Conservation (phyloP, 37 sponge, comb jelly and placozoan genomes). For the Amphimedon queenslandica region DNA sequence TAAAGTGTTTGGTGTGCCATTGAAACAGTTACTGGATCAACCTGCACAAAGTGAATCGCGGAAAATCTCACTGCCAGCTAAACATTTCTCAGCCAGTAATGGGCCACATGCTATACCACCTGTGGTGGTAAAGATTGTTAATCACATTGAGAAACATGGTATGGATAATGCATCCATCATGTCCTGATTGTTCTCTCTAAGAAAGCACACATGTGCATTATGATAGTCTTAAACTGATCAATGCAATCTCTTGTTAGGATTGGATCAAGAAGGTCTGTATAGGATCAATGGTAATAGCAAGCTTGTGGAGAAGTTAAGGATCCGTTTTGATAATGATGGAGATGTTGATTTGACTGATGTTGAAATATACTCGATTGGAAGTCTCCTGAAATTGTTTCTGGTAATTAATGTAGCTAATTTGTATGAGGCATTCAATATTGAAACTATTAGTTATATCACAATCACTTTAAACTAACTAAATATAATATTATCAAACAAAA, state of each 20-base stretch:
- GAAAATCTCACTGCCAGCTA: neutral
- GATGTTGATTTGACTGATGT: conserved; percentile 59
- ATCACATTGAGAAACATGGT: conserved; percentile 59
- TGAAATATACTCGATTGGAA: conserved; percentile 53
- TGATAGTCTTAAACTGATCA: too few relatives aligned
- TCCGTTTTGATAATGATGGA: conserved; percentile 61
- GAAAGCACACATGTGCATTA: too few relatives aligned
- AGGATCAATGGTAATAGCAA: conserved; percentile 72
- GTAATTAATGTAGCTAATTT: conserved; percentile 11
- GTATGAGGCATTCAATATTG: neutral
- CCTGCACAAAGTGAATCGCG: neutral
- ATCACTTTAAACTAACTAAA: too few relatives aligned
- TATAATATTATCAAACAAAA: too few relatives aligned
- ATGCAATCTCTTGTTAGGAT: too few relatives aligned
- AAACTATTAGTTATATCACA: neutral
- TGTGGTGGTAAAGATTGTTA: conserved; percentile 54
- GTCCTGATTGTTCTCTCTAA: too few relatives aligned
- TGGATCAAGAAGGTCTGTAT: conserved; percentile 72
- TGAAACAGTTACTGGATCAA: conserved; percentile 10
- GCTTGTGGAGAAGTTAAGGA: conserved; percentile 56
- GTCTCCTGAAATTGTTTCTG: conserved; percentile 71
- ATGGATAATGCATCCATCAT: neutral
- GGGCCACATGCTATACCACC: conserved; percentile 50
- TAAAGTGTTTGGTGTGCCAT: conserved; percentile 54
- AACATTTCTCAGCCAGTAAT: neutral